Percentiles rank a stretch among this genome's conserved stretches.
Evolutionary conservation across 1,140 invertebrate species (phyloP).

Genomic region (fruit fly (Drosophila melanogaster)): DNA sequence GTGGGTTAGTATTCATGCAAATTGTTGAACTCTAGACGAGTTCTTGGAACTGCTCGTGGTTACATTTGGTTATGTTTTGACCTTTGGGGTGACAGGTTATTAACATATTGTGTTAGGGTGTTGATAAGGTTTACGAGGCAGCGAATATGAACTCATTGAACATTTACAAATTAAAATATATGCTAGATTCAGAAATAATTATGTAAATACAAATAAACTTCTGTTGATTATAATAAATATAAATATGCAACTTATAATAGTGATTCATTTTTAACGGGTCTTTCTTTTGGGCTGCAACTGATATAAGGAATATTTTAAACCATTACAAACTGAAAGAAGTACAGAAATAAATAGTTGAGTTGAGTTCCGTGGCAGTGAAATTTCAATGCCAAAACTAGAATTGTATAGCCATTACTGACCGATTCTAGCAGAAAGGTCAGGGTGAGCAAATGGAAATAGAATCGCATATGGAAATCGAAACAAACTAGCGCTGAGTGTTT

Average conservation of each 20-base stretch:
- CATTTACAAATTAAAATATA: no score
- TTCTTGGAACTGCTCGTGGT: neutral
- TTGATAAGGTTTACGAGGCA: neutral
- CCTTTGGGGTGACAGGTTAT: constrained; percentile 6
- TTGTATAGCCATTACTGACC: constrained; percentile 10
- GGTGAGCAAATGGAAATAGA: constrained; percentile 26
- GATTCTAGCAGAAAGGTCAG: constrained; percentile 34
- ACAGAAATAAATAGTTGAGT: neutral
- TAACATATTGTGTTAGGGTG: constrained; percentile 1
- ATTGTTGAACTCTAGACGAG: constrained; percentile 5
- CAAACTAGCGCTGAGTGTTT: constrained; percentile 32
- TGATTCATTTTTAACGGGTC: no score
- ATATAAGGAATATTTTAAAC: neutral
- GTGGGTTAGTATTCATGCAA: constrained; percentile 14
- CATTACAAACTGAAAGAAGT: neutral
- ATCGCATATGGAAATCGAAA: constrained; percentile 20
- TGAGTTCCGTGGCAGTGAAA: constrained; percentile 30
- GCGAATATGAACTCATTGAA: neutral
- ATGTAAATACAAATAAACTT: no score
- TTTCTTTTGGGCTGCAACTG: no score
- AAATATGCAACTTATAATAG: no score
- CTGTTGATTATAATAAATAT: no score
- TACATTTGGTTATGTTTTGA: neutral
- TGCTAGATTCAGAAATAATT: no score
- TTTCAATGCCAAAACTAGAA: constrained; percentile 42